phyloP scores from a whole-genome alignment of 2,113 vertebrate genomes.

The Saguinus midas region DNA sequence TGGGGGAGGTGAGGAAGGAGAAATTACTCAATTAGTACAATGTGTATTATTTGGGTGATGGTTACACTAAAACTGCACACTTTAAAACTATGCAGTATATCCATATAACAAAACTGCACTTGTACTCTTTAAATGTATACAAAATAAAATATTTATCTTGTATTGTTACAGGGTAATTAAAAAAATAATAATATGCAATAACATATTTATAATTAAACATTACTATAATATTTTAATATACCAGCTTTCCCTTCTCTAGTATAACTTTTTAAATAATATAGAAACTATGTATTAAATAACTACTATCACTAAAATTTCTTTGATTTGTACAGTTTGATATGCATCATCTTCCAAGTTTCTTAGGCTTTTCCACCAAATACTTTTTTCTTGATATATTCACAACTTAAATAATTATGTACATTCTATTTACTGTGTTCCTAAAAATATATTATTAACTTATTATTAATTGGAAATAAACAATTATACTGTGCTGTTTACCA shows the following conservation, averaged over 20 bases:
- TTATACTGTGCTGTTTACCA: slow-evolving; percentile 12
- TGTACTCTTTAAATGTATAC: not conserved
- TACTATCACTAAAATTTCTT: slow-evolving; percentile 38
- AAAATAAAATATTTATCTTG: not conserved
- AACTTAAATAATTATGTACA: slow-evolving; percentile 24
- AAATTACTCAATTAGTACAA: not conserved
- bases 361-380: not conserved
- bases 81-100: not conserved
- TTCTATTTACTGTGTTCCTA: slow-evolving; percentile 28
- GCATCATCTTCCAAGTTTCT: not conserved
- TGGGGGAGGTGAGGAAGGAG: not conserved
- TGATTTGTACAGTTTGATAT: not conserved
- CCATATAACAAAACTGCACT: not conserved
- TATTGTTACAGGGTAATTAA: too few relatives aligned
- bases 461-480: slow-evolving; percentile 55
- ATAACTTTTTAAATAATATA: slow-evolving; percentile 42
- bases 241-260: slow-evolving; percentile 1
- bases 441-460: slow-evolving; percentile 44
- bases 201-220: slow-evolving; percentile 28
- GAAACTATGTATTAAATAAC: not conserved
- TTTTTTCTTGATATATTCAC: slow-evolving; percentile 38
- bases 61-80: not conserved
- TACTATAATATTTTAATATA: slow-evolving; percentile 36
- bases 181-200: not conserved
- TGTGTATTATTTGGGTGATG: not conserved